Evolutionary conservation across 2,113 vertebrate genomes (phyloP), one percentile per base, ranked within the genome.

Genomic region (Hyla sarda): DNA sequence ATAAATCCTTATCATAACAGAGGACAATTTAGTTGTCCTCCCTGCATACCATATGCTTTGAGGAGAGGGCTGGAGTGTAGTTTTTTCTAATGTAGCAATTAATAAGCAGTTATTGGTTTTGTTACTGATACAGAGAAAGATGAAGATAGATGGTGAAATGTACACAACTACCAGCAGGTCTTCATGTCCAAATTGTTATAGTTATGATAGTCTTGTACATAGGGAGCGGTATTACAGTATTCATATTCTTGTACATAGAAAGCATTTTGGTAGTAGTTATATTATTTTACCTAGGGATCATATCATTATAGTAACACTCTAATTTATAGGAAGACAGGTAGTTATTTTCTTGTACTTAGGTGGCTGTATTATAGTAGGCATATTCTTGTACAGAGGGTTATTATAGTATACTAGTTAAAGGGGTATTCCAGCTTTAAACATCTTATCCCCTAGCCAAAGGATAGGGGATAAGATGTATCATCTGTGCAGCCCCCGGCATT

Each of bases 1-100:
- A 21, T 78, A 85, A 85, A 78, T 85, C 83, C 52, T n/a, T 37
- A 85, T 85, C 74, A 85, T 23, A 52, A 69, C 74, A 17, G 19
- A 54, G n/a, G 58, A 67, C 71, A 75, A 17, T 84, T 84, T 84
- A 73, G 23, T 58, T 12, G n/a, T 58, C 71, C 30, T 37, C 60
- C 9, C 25, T 17, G 45, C 21, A 69, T 41, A 13, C 52, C 45
- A 25, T 30, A 2, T 17, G 45, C 12, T 54, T 28, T 3, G 30
- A 80, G 60, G 34, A 45, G 25, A 41, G 28, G 14, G 47, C 47
- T 28, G 50, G 7, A 34, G 48, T 32, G 34, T 34, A 30, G 23
- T 48, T n/a, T 28, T 30, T 25, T 45, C 65, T 58, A 74, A 58
- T 56, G 23, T 8, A 25, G 23, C 32, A 74, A 58, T 83, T 74